A percentile compares a stretch with the other conserved stretches of the same genome.
Conservation (phyloP, 2,113 vertebrate genomes). For the Tachuris rubrigastra region DNA sequence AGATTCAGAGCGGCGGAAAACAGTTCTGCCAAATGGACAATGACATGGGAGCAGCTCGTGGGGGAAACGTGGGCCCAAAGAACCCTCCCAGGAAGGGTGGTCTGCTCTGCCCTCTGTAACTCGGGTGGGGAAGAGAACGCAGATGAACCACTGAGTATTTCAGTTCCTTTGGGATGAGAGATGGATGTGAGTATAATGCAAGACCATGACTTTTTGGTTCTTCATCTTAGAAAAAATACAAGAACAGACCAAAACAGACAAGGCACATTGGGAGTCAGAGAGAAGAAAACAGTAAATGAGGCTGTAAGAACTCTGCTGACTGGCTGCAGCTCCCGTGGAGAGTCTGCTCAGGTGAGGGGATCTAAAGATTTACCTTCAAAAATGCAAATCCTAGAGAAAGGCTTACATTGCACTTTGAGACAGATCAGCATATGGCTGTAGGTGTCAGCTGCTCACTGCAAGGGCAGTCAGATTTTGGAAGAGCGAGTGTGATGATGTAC, state of each 20-base stretch:
- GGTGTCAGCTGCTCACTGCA: neutral
- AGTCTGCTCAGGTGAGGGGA: neutral
- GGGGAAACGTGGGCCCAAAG: neutral
- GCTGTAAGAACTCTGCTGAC: neutral
- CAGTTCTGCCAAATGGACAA: neutral
- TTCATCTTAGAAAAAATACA: neutral
- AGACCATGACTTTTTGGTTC: neutral
- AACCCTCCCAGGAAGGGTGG: neutral
- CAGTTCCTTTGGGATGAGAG: neutral
- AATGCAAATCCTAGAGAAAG: neutral
- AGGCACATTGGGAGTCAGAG: neutral
- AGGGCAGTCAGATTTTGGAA: neutral
- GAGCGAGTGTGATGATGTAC: neutral
- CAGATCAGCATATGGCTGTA: neutral
- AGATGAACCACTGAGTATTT: neutral
- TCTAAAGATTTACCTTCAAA: neutral
- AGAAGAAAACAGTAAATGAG: neutral
- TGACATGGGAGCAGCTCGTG: neutral
- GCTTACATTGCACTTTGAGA: neutral
- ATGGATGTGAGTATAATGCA: neutral
- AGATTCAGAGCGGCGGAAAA: neutral
- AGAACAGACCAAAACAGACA: neutral
- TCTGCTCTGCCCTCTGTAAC: neutral
- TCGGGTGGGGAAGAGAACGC: fast-evolving
- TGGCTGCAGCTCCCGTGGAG: neutral